phyloP scores from a whole-genome alignment of 2,888 invertebrate species.

The Acanthococcus lagerstroemiae region DNA sequence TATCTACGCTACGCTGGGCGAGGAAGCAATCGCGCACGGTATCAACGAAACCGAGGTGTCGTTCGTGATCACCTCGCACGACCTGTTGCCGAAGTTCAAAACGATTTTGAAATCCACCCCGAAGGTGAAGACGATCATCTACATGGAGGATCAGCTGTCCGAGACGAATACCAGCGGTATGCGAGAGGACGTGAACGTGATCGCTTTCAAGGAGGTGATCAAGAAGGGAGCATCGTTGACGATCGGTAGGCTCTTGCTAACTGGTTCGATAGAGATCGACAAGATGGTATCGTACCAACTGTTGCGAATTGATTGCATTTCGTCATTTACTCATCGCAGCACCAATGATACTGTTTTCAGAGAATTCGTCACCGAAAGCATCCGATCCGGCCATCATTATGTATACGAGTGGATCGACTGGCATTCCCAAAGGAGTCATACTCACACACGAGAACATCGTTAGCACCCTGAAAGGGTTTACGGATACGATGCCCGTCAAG shows the following conservation, averaged over 20 bases:
- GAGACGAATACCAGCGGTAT: conserved; percentile 58
- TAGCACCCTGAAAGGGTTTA: conserved; percentile 67
- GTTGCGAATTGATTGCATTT: too few species aligned
- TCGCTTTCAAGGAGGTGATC: conserved; percentile 64
- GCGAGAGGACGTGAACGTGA: conserved; percentile 59
- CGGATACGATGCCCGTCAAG: conserved; percentile 55
- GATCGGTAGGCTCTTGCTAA: conserved; percentile 36
- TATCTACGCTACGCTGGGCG: conserved; percentile 91
- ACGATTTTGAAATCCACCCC: conserved; percentile 62
- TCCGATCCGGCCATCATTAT: conserved; percentile 90
- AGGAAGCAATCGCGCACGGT: conserved; percentile 92
- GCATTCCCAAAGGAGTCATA: conserved; percentile 82
- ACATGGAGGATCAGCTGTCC: conserved; percentile 78
- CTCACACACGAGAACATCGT: conserved; percentile 73
- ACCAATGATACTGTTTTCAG: conserved; percentile 42
- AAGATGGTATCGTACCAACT: too few species aligned
- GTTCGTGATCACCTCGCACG: conserved; percentile 84
- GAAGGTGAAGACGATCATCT: conserved; percentile 65
- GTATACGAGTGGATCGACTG: conserved; percentile 98
- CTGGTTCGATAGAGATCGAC: too few species aligned
- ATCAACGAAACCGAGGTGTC: conserved; percentile 94
- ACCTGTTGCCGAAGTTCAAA: conserved; percentile 82
- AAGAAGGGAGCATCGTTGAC: conserved; percentile 44
- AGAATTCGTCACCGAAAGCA: conserved; percentile 51
- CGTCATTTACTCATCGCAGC: background rate